Base-by-base conservation (phyloP, 1,140 invertebrate genomes). In the Pantala flavescens region DNA sequence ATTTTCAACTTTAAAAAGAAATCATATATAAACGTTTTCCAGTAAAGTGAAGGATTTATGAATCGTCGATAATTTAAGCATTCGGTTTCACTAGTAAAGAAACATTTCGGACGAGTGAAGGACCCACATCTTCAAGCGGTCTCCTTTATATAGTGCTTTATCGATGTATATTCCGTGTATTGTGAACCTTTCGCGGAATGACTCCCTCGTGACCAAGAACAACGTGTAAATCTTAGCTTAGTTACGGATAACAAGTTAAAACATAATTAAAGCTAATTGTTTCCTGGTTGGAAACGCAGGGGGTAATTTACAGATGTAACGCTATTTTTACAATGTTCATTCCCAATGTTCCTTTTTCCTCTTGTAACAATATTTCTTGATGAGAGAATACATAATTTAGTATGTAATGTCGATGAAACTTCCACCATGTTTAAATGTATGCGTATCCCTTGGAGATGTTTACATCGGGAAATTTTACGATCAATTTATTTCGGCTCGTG, bases 311-410 rank as follows among this genome's bases (percentile, higher is more conserved):
- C 16, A 63, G 49, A 63, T 63, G 49, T 63, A 63, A 63, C 49
- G 49, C 49, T 63, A 63, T 63, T 63, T 63, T 63, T 63, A 63
- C 49, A 63, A 63, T 63, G 49, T 63, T 63, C 49, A 7, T 63
- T 63, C 49, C 49, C n/a, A 63, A 63, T 63, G 49, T 63, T 63
- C 49, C 49, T 63, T 63, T 63, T 63, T 63, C 49, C n/a, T 63
- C 12, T 3, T 63, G 49, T 63, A 63, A 16, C n/a, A 63, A 63
- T 63, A 63, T 12, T 21, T 63, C 14, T 21, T 63, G 49, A 36
- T 5, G 28, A 36, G 49, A 63, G n/a, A 63, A 63, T 63, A 63
- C 49, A 63, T 19, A 63, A 63, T 16, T 63, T 63, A 63, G 49
- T 21, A 63, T 63, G 49, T 63, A 63, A 63, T 63, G n/a, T 63